Evolutionary conservation across 2,113 vertebrate species (phyloP), one percentile per base, ranked within the genome.

Genomic region (Apodemus sylvaticus): DNA sequence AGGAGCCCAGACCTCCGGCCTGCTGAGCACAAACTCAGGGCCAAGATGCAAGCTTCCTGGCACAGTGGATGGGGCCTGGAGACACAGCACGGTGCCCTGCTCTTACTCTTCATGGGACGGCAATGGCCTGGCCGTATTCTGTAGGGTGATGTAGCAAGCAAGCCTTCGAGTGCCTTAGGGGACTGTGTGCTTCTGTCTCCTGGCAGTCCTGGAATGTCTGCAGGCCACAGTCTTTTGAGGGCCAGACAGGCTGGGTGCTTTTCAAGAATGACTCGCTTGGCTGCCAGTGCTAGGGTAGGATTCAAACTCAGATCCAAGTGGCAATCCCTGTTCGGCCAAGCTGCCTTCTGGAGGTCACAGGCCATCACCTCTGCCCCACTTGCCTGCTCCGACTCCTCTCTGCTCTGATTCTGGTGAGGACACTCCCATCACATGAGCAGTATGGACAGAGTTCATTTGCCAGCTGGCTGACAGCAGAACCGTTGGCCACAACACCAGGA

Each of bases 21-120:
- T 53, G 19, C n/a, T 45, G 24, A 42, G 24, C 7, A 1, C 11
- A 53, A 39, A 31, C 55, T 76, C 48, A 19, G 36, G 85, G 70
- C 62, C 39, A 60, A 51, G 13, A 20, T 6, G 10, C 7, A 19
- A 5, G n/a, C 17, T 42, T 29, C n/a, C n/a, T 1, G 4, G 4
- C 45, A 53, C 29, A 12, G 55, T 0, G 9, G 55, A 7, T 42
- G 55, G 64, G 66, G 22, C 34, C 26, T 60, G 51, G 51, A n/a
- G 62, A 20, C 3, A 19, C 24, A 64, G 55, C 64, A 3, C 0
- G 1, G 5, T 8, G 68, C 51, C 45, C 58, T 2, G 24, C 51
- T 3, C 20, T 24, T 16, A 64, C 4, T 4, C 20, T 26, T 55
- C 79, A n/a, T 0, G 0, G 11, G 20, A 68, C 2, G n/a, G 34